Conservation (phyloP, 2,888 invertebrate genomes). For the Gymnoscelis rufifasciata region DNA sequence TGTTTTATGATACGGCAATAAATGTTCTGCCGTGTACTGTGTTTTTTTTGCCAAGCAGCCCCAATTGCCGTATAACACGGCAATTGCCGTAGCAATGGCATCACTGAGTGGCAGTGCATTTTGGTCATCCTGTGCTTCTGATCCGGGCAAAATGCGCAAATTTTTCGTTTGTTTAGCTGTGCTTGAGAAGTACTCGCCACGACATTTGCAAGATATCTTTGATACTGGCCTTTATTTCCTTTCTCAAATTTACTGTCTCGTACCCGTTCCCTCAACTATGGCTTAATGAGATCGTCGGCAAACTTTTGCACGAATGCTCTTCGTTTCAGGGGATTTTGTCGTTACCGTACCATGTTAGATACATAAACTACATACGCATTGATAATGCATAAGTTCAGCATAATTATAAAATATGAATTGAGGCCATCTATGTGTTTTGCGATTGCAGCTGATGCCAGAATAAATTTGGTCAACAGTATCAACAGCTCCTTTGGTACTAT, state of each 20-base stretch:
- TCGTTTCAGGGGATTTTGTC: not conserved
- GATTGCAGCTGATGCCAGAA: conserved; percentile 20
- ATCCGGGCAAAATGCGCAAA: conserved; percentile 1
- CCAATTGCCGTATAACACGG: too few species aligned
- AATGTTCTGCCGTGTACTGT: too few species aligned
- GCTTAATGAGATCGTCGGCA: conserved; percentile 5
- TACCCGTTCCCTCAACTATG: conserved; percentile 7
- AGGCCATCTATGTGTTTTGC: conserved; percentile 26
- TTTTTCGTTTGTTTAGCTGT: conserved; percentile 5
- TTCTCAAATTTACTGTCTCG: conserved; percentile 8
- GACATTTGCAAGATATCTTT: conserved; percentile 8
- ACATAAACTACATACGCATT: conserved; percentile 3
- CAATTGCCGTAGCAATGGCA: too few species aligned
- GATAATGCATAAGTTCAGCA: not conserved
- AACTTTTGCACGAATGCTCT: conserved; percentile 6
- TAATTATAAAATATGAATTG: conserved; percentile 21
- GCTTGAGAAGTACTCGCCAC: conserved; percentile 8
- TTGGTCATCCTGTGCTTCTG: conserved; percentile 6
- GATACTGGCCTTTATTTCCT: conserved; percentile 5
- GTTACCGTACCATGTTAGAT: conserved; percentile 1
- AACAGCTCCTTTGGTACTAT: conserved; percentile 23
- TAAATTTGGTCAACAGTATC: conserved; percentile 28
- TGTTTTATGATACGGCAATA: too few species aligned
- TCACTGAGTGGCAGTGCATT: not conserved
- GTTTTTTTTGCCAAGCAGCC: too few species aligned